Conservation (phyloP, 2,797 vertebrate genomes). For the Paratrypauchen microcephalus region DNA sequence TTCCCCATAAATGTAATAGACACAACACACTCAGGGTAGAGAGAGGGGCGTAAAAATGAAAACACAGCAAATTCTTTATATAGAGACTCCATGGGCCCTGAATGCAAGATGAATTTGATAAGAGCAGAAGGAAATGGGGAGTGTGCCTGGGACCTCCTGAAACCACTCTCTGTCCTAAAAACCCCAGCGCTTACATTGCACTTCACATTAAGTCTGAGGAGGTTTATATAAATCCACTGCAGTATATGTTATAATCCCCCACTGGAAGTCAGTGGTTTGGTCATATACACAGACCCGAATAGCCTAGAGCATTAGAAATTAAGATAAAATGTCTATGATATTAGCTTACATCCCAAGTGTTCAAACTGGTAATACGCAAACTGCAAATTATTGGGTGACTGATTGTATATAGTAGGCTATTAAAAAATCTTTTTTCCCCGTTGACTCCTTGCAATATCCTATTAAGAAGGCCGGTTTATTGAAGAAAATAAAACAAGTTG, state of each 20-base stretch:
- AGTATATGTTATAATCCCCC: constrained; percentile 28
- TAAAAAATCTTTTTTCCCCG: too few species aligned
- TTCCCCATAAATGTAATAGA: constrained; percentile 25
- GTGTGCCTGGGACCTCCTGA: constrained; percentile 13
- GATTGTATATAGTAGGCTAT: too few species aligned
- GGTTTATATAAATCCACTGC: constrained; percentile 31
- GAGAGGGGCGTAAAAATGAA: constrained; percentile 24
- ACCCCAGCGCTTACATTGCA: constrained; percentile 14
- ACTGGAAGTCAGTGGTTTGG: constrained; percentile 11
- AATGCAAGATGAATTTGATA: constrained; percentile 33
- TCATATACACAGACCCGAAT: background rate
- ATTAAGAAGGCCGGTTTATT: too few species aligned
- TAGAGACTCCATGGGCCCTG: constrained; percentile 25
- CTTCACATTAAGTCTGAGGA: constrained; percentile 29
- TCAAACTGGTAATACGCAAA: too few species aligned
- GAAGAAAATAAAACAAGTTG: background rate
- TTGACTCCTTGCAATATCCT: too few species aligned
- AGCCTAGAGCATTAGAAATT: background rate
- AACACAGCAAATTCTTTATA: constrained; percentile 26
- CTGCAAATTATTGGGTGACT: too few species aligned
- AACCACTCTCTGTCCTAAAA: constrained; percentile 18
- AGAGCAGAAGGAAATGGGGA: constrained; percentile 28
- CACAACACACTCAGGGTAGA: constrained; percentile 15
- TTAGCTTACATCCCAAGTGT: background rate
- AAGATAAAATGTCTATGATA: background rate